Conservation (phyloP, 2,113 vertebrate species). For the Vimba vimba region DNA sequence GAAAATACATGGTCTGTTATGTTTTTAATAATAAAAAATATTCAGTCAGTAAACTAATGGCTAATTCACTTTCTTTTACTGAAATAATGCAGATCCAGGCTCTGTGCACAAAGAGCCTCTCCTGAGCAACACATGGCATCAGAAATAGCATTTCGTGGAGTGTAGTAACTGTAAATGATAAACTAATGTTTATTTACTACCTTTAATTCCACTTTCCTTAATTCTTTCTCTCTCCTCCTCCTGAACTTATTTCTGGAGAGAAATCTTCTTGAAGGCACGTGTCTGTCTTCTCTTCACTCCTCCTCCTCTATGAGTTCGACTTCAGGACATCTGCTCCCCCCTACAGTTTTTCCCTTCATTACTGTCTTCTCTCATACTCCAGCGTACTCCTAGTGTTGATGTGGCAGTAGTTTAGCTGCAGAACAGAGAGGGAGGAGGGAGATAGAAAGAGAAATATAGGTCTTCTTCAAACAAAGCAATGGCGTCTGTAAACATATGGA, state of each 20-base stretch:
- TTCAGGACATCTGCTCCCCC: constrained; percentile 39
- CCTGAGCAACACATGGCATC: background rate
- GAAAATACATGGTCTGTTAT: background rate
- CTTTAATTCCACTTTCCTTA: constrained; percentile 7
- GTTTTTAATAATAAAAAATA: background rate
- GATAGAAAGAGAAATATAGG: background rate
- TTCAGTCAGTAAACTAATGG: background rate
- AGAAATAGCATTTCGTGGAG: background rate
- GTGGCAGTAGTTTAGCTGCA: constrained; percentile 54
- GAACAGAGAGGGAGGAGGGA: constrained; percentile 6
- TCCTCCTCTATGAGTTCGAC: constrained; percentile 47
- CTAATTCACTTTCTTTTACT: background rate
- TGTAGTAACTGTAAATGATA: background rate
- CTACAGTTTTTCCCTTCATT: constrained; percentile 32
- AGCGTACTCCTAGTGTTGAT: constrained; percentile 55
- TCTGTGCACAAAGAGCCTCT: background rate
- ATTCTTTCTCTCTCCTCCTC: background rate
- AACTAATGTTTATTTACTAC: constrained; percentile 8
- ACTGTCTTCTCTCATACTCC: constrained; percentile 46
- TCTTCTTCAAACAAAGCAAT: constrained; percentile 7
- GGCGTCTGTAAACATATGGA: background rate
- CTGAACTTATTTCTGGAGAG: constrained; percentile 18
- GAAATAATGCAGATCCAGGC: background rate
- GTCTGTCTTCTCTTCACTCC: constrained; percentile 43
- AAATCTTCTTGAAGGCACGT: constrained; percentile 41